Evolutionary conservation across 37 sponge, comb jelly and placozoan species (phyloP).

Genomic region (Aphrocallistes beatrix): DNA sequence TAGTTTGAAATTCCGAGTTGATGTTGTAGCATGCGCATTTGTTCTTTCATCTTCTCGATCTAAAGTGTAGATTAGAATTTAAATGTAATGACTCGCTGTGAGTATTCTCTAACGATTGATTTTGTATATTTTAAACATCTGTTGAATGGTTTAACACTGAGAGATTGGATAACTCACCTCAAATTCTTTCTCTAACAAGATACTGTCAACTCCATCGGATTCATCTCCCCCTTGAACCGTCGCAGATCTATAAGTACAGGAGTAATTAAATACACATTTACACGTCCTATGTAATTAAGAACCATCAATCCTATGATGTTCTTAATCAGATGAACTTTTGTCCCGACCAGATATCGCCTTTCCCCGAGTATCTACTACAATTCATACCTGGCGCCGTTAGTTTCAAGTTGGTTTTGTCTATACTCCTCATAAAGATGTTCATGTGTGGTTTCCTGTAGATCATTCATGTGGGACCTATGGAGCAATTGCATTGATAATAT

Average conservation of each 20-base stretch:
- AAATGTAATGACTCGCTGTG: too few species aligned
- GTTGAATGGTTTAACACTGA: neutral
- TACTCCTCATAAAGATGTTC: neutral
- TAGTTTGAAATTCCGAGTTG: slow-evolving; percentile 7
- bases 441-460: neutral
- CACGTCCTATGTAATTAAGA: too few species aligned
- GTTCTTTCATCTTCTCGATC: neutral
- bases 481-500: neutral
- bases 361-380: too few species aligned
- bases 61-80: neutral
- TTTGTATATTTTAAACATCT: neutral
- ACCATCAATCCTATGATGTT: too few species aligned
- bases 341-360: too few species aligned
- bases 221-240: too few species aligned
- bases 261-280: too few species aligned
- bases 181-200: neutral
- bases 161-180: slow-evolving; percentile 5
- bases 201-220: neutral
- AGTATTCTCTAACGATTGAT: too few species aligned
- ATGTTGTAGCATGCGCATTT: neutral
- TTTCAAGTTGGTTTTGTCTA: neutral
- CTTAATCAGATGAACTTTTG: too few species aligned
- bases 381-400: neutral
- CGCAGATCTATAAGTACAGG: too few species aligned
- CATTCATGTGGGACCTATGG: neutral